These are phyloP conservation scores for Cardiocondyla obscurior DNA, from an alignment of 1,140 invertebrate genomes.

Conservation along the genomic window DNA sequence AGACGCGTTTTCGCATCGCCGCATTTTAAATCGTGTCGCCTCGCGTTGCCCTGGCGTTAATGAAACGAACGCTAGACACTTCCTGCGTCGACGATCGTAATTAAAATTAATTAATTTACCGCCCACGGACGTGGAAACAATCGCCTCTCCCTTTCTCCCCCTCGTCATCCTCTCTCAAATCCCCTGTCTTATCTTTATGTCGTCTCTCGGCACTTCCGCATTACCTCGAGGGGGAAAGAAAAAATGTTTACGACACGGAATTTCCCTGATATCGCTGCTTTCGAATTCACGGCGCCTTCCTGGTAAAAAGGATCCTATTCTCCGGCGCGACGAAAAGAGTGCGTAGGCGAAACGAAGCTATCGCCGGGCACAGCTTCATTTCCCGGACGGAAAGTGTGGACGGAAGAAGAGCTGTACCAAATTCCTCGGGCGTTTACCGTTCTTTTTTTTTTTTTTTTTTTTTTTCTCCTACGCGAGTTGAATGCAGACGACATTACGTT, in stretches of 20 bases:
- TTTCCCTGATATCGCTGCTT: neutral
- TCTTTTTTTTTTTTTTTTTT: neutral
- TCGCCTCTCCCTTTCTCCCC: neutral
- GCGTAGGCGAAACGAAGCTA: constrained; percentile 3
- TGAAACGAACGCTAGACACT: neutral
- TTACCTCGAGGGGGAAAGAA: neutral
- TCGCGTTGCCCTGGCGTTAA: neutral
- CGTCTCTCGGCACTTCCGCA: neutral
- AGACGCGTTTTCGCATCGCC: neutral
- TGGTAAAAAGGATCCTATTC: neutral
- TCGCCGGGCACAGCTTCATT: constrained; percentile 25
- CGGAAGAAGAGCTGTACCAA: neutral
- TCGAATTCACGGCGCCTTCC: neutral
- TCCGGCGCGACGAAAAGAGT: neutral
- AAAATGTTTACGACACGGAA: constrained; percentile 5
- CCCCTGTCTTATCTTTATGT: neutral
- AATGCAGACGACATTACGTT: neutral
- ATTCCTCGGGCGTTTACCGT: neutral
- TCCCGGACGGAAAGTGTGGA: constrained; percentile 1
- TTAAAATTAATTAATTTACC: constrained; percentile 12
- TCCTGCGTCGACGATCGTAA: neutral
- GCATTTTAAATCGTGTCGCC: neutral
- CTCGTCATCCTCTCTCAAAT: neutral
- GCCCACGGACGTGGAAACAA: neutral
- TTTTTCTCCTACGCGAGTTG: neutral